Base-by-base conservation (phyloP, 2,888 invertebrate species). In the Latrodectus hesperus region DNA sequence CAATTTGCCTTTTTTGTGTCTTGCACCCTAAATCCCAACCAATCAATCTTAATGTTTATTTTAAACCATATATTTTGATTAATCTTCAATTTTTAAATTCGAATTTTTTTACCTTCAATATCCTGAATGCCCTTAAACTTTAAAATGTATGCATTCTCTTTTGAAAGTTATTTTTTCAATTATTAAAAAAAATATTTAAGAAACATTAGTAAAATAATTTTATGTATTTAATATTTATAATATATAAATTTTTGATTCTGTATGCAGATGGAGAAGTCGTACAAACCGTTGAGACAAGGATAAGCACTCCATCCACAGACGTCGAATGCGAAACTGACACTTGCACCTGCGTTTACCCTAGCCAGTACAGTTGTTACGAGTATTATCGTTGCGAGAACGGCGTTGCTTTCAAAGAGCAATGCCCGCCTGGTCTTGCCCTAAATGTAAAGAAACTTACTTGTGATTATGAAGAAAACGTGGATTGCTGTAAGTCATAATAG, bases 311-410 rank as follows among this genome's bases (percentile, higher is more conserved):
- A 17, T 53, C 65, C 2, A 65, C 67, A 12, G 73, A 67, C 9
- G 38, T 70, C 1, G 38, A 17, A 14, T 84, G 84, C 26, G 71
- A 76, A 22, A 76, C 72, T 4, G 55, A 60, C 17, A 80, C 79
- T 26, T 81, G 82, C 22, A 60, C 87, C 16, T 84, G 79, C 49
- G 55, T 88, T 9, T 73, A 73, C 49, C 71, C 74, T 12, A 67
- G 68, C 49, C 26, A 53, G 1, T 65, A 17, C 49, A 78, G 73
- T 55, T 88, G 88, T 60, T 67, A 84, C 0, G 83, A 75, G 12
- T 88, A 84, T 64, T 78, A 79, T 67, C 17, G 79, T 0, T 88
- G 88, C 17, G 75, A 79, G 52, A 76, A 84, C 22, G 83, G 84
- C 1, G 38, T 68, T 9, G 83, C 88, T 9, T 88, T 71, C 22